Conservation (phyloP, 2,797 vertebrate genomes). For the Nannoperca obscura region DNA sequence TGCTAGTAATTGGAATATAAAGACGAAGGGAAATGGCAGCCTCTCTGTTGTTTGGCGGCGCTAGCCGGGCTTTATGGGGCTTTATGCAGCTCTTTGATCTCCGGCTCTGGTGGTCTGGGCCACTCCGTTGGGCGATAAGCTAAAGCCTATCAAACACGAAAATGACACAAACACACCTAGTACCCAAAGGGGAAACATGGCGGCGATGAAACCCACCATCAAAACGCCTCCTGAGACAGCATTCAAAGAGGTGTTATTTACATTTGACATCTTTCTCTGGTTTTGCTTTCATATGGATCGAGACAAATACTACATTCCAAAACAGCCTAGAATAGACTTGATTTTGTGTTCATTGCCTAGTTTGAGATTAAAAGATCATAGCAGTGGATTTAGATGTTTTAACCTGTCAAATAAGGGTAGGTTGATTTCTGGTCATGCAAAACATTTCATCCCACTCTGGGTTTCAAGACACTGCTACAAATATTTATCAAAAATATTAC, state of each 20-base stretch:
- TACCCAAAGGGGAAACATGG: conserved; percentile 49
- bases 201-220: conserved; percentile 60
- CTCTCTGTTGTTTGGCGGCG: conserved; percentile 55
- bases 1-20: conserved; percentile 70
- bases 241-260: conserved; percentile 51
- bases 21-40: conserved; percentile 63
- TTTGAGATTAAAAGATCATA: conserved; percentile 15
- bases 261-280: conserved; percentile 29
- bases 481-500: neutral
- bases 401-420: neutral
- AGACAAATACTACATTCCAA: conserved; percentile 18
- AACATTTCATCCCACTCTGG: neutral
- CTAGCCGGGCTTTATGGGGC: conserved; percentile 59
- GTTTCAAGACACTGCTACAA: neutral
- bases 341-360: conserved; percentile 9
- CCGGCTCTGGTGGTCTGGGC: conserved; percentile 60
- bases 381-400: conserved; percentile 1
- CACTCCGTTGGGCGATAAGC: conserved; percentile 72
- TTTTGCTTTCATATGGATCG: conserved; percentile 51
- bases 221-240: conserved; percentile 53
- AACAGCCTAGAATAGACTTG: conserved; percentile 19
- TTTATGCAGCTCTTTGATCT: conserved; percentile 77
- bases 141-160: conserved; percentile 78
- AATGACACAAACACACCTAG: conserved; percentile 57
- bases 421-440: neutral